Base-by-base conservation (phyloP, 2,888 invertebrate genomes). In the Auanema sp. region DNA sequence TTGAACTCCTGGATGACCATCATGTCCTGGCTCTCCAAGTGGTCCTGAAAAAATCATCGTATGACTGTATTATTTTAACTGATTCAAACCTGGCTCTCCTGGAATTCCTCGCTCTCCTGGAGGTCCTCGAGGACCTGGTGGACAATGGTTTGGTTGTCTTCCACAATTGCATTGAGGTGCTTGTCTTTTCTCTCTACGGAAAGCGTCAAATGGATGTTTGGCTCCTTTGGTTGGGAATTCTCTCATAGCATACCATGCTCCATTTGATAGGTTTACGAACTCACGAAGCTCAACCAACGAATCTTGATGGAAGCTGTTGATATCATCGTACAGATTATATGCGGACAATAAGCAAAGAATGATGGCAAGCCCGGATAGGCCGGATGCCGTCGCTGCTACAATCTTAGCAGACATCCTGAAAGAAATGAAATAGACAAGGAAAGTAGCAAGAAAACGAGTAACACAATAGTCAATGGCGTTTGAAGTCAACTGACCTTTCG, bases 51-150 rank as follows among this genome's bases (percentile, higher is more conserved):
- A 33, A 5, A 3, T 33, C 33, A 5, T 33, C 3, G 33, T 33
- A 33, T 33, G 8, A 33, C 3, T 5, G 4, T 33, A 33, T 33
- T 33, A 5, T 33, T 33, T n/a, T n/a, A n/a, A n/a, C n/a, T n/a
- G n/a, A n/a, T n/a, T n/a, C n/a, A n/a, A n/a, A 33, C 33, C 33
- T 5, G 33, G 8, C 33, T 33, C 33, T 33, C 33, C 33, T 3
- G 33, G 33, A 8, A 33, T 33, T 33, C 33, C 33, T 33, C 33
- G 3, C 33, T 33, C 63, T 67, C 71, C 71, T 58, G 71, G 68
- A 57, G 71, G 71, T 67, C 71, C 72, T 50, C 66, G 69, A 53
- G 72, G 72, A 59, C 72, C 72, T 58, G 72, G 66, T 60, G 72
- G 72, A 57, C 72, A 72, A 63, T 65, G 63, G 43, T 51, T 51